These are phyloP conservation scores for Cisticola juncidis DNA, from an alignment of 2,113 vertebrate species.

Conservation along the genomic window DNA sequence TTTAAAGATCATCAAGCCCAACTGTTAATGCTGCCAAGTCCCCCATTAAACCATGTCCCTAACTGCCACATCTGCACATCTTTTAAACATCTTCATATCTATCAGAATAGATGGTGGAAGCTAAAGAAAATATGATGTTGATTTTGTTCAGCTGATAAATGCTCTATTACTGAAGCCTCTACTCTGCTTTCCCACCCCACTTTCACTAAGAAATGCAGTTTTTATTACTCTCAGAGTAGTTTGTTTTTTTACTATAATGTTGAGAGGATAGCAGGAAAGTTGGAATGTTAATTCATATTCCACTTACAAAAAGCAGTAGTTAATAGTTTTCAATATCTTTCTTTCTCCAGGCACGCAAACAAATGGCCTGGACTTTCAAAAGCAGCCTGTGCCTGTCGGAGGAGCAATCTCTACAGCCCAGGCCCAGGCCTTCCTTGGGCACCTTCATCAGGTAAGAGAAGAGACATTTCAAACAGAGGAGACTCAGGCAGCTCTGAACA, in stretches of 20 bases:
- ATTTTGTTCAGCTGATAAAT: neutral
- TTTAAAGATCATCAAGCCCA: neutral
- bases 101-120: neutral
- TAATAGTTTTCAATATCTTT: neutral
- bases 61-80: neutral
- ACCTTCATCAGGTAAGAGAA: constrained; percentile 91
- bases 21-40: neutral
- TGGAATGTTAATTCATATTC: neutral
- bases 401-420: constrained; percentile 95
- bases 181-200: neutral
- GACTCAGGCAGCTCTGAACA: neutral
- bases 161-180: fast-evolving
- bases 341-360: constrained; percentile 87
- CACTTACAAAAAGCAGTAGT: neutral
- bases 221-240: neutral
- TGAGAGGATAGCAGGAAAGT: neutral
- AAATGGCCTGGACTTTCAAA: constrained; percentile 98
- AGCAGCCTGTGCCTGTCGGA: constrained; percentile 89
- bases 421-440: constrained; percentile 93
- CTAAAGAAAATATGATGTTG: neutral
- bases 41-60: neutral
- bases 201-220: neutral
- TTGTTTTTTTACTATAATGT: neutral
- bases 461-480: neutral
- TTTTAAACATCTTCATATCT: neutral